Conservation (phyloP, 2,888 invertebrate species). For the Eupithecia pulchellata region DNA sequence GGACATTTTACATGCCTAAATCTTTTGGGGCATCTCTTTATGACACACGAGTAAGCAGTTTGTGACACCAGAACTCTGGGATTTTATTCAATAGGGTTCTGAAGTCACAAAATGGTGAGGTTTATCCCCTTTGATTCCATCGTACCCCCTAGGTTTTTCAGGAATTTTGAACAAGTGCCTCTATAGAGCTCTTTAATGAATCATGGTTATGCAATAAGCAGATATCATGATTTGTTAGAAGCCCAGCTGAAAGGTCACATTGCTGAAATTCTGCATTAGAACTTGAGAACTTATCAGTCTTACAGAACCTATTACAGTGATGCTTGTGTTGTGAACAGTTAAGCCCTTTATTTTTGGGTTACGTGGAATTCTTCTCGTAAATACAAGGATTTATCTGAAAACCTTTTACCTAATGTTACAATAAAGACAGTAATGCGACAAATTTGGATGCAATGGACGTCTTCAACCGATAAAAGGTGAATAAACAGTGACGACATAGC, state of each 20-base stretch:
- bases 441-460: not conserved
- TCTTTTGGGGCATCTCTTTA: not conserved
- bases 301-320: not conserved
- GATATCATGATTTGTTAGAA: not conserved
- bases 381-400: not conserved
- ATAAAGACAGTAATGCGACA: not conserved
- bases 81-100: not conserved
- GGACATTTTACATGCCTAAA: not conserved
- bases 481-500: conserved; percentile 6
- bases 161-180: not conserved
- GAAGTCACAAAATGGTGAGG: not conserved
- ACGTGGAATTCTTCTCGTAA: not conserved
- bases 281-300: not conserved
- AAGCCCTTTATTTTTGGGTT: not conserved
- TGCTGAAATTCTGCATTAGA: not conserved
- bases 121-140: not conserved
- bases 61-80: not conserved
- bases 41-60: not conserved
- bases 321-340: not conserved
- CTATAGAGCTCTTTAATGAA: not conserved
- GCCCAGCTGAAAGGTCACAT: not conserved
- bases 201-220: not conserved
- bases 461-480: not conserved
- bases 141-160: not conserved
- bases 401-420: not conserved